Evolutionary conservation across 2,888 invertebrate genomes (phyloP).

Genomic region (Dilophus febrilis): DNA sequence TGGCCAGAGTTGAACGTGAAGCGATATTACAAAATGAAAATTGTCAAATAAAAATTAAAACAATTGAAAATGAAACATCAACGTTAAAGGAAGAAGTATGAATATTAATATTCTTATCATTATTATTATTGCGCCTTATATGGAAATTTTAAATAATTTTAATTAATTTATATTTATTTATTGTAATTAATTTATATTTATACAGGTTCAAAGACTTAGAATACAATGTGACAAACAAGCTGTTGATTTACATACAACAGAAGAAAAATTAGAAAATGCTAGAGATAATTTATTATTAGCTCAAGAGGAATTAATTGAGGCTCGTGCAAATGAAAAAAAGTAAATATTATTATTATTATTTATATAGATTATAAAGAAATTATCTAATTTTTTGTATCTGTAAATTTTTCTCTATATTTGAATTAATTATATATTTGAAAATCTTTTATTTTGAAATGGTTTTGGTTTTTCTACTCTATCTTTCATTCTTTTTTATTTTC

Average conservation of each 20-base stretch:
- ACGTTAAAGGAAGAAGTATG: conserved; percentile 43
- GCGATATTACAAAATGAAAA: conserved; percentile 62
- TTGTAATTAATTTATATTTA: too few relatives aligned
- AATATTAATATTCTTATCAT: too few relatives aligned
- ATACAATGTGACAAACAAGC: conserved; percentile 44
- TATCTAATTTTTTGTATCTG: too few relatives aligned
- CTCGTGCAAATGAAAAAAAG: conserved; percentile 37
- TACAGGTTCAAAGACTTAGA: conserved; percentile 37
- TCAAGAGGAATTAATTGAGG: conserved; percentile 36
- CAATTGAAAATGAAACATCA: conserved; percentile 47
- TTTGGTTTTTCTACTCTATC: too few relatives aligned
- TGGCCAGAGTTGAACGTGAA: conserved; percentile 70
- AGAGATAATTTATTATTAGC: conserved; percentile 33
- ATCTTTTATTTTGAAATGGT: too few relatives aligned
- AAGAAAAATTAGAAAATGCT: conserved; percentile 37
- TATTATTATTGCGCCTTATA: too few relatives aligned
- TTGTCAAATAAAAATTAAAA: conserved; percentile 50
- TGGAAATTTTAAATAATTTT: too few relatives aligned
- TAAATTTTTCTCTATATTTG: too few relatives aligned
- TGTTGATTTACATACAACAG: conserved; percentile 35
- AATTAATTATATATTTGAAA: too few relatives aligned
- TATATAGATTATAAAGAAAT: too few relatives aligned
- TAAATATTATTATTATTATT: conserved; percentile 12
- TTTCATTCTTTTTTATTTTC: neutral
- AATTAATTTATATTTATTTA: too few relatives aligned